Conservation (phyloP, 2,113 vertebrate species). For the Cacatua alba region DNA sequence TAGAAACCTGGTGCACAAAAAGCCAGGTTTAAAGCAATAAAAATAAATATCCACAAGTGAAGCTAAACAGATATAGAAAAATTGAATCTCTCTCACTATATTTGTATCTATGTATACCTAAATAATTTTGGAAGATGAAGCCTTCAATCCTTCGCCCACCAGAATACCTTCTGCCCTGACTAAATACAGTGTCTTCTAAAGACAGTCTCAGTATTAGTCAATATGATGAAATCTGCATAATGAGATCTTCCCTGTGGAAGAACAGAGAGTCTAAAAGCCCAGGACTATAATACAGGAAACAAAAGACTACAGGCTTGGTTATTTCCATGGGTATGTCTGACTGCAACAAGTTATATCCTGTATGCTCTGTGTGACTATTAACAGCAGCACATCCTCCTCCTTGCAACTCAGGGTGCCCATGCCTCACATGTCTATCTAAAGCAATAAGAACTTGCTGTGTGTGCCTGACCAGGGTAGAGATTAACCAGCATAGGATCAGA, state of each 20-base stretch:
- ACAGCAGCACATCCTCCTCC: background rate
- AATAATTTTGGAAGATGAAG: background rate
- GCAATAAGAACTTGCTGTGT: background rate
- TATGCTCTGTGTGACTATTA: background rate
- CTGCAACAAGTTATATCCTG: constrained; percentile 19
- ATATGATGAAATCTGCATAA: background rate
- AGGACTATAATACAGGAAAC: background rate
- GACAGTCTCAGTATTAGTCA: background rate
- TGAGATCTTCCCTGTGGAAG: background rate
- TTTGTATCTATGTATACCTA: background rate
- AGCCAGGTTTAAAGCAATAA: background rate
- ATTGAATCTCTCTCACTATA: background rate
- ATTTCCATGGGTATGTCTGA: background rate
- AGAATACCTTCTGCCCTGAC: background rate
- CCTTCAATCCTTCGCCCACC: background rate
- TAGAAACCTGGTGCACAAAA: background rate
- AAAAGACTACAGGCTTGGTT: background rate
- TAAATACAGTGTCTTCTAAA: background rate
- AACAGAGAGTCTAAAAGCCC: background rate
- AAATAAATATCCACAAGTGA: background rate
- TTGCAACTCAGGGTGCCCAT: background rate
- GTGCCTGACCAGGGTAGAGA: background rate
- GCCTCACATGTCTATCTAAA: background rate
- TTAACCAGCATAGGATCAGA: background rate
- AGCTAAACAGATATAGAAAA: background rate